These are phyloP conservation scores for Natator depressus DNA, from an alignment of 2,113 vertebrate genomes.

Conservation along the genomic window DNA sequence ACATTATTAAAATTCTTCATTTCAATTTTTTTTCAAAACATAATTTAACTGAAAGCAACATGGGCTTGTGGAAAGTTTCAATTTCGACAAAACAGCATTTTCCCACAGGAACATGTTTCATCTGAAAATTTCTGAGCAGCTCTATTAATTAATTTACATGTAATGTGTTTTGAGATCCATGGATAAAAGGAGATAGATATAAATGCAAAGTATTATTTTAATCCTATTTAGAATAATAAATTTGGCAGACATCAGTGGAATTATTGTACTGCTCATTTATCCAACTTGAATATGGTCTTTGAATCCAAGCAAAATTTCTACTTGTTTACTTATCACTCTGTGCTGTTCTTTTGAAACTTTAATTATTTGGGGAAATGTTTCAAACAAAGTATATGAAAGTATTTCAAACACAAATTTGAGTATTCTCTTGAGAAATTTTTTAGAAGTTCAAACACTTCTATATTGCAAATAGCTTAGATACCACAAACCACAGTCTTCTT, in stretches of 20 bases:
- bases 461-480: background rate
- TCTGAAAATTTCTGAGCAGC: background rate
- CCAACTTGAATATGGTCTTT: background rate
- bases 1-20: background rate
- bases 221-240: background rate
- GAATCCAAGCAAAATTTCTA: background rate
- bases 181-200: background rate
- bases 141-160: background rate
- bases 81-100: background rate
- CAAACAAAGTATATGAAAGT: background rate
- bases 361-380: slow-evolving; percentile 18
- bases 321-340: background rate
- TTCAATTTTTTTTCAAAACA: background rate
- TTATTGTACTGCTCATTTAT: background rate
- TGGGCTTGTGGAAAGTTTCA: background rate
- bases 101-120: background rate
- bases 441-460: background rate
- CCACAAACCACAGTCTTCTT: slow-evolving; percentile 25
- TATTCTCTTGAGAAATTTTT: background rate
- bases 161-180: background rate
- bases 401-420: slow-evolving; percentile 11
- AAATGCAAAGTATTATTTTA: background rate
- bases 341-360: background rate
- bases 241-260: background rate
- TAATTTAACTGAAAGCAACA: background rate